phyloP scores from a whole-genome alignment of 2,888 invertebrate species.

The Drosophila niveifrons region DNA sequence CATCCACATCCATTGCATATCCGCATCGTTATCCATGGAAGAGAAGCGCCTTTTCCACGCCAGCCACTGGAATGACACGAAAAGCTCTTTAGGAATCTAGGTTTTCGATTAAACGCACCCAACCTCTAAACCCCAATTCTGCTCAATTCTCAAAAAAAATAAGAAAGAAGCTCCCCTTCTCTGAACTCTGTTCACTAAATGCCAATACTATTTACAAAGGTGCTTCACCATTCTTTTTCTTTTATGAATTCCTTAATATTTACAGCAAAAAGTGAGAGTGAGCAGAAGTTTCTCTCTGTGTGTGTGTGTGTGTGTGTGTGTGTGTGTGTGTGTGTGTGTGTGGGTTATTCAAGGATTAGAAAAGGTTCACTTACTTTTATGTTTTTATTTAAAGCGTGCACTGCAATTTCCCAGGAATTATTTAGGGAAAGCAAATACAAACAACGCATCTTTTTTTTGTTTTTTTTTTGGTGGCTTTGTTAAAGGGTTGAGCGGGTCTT shows the following conservation, averaged over 20 bases:
- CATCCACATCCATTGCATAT: constrained; percentile 37
- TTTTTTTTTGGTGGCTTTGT: too few species aligned
- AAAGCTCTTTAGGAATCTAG: constrained; percentile 65
- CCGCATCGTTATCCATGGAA: constrained; percentile 71
- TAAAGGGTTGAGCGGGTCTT: constrained; percentile 2
- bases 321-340: not conserved
- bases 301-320: not conserved
- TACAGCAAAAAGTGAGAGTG: constrained; percentile 5
- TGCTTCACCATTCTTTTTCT: constrained; percentile 30
- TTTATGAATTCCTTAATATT: constrained; percentile 42
- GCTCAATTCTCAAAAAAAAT: not conserved
- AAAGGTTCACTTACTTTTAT: constrained; percentile 20
- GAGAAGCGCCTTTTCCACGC: constrained; percentile 26
- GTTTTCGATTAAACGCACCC: constrained; percentile 49
- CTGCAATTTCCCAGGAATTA: constrained; percentile 5
- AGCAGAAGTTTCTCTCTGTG: not conserved
- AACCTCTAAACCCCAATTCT: not conserved
- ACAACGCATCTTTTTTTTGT: not conserved
- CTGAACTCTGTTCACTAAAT: constrained; percentile 33
- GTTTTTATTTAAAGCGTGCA: constrained; percentile 15
- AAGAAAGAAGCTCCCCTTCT: not conserved
- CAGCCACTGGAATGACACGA: constrained; percentile 53
- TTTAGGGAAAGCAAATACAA: constrained; percentile 1
- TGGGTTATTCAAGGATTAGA: constrained; percentile 8
- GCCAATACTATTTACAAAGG: constrained; percentile 53